Evolutionary conservation across 2,888 invertebrate species (phyloP).

Genomic region (Apamea sordens): DNA sequence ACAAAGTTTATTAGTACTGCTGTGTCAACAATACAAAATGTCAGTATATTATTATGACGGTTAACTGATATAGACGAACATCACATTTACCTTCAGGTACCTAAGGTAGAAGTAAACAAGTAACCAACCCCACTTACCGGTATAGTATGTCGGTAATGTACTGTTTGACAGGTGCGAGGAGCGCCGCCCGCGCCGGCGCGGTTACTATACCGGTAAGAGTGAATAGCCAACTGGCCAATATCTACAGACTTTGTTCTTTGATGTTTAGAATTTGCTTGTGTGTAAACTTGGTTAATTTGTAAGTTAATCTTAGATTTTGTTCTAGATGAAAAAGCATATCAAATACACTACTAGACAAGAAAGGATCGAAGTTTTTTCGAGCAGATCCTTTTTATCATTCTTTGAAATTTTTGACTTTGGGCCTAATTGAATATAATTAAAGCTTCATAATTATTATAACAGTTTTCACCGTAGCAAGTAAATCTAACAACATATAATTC

Average conservation of each 20-base stretch:
- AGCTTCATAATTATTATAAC: neutral
- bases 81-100: neutral
- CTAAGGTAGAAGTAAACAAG: slow-evolving; percentile 13
- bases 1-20: too few relatives aligned
- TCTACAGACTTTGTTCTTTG: neutral
- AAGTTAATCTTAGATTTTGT: neutral
- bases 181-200: slow-evolving; percentile 4
- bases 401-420: neutral
- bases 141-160: slow-evolving; percentile 36
- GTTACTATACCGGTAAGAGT: neutral
- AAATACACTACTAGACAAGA: neutral
- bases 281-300: neutral
- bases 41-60: neutral
- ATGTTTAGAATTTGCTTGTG: neutral
- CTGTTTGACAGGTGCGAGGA: slow-evolving; percentile 31
- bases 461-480: neutral
- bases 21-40: neutral
- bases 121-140: slow-evolving; percentile 26
- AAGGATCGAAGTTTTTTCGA: neutral
- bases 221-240: slow-evolving; percentile 26
- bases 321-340: neutral
- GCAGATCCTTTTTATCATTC: neutral
- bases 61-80: neutral
- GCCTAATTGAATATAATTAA: neutral
- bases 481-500: neutral